phyloP scores from a whole-genome alignment of 2,888 invertebrate species.

The Eupithecia centaureata region DNA sequence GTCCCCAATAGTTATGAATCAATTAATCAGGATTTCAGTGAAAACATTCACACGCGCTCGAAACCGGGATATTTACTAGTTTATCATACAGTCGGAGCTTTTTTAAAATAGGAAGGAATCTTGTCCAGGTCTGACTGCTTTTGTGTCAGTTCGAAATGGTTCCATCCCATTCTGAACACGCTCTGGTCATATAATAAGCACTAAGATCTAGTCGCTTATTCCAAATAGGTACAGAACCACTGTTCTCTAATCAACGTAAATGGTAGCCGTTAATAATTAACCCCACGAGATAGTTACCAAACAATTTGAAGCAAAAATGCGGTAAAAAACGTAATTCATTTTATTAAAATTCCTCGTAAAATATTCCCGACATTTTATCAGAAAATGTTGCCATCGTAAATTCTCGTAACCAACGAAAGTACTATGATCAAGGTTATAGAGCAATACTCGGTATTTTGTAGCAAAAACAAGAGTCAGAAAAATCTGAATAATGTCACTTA shows the following conservation, averaged over 20 bases:
- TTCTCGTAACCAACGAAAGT: not conserved
- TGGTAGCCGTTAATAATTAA: not conserved
- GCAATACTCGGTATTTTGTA: not conserved
- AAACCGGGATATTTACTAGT: too few species aligned
- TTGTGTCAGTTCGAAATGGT: not conserved
- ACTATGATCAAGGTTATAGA: not conserved
- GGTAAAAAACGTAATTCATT: not conserved
- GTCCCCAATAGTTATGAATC: too few species aligned
- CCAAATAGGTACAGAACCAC: too few species aligned
- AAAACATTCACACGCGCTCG: too few species aligned
- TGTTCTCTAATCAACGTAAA: too few species aligned
- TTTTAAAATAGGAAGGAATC: not conserved
- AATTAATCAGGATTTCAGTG: too few species aligned
- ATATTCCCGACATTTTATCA: not conserved
- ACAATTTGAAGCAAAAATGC: not conserved
- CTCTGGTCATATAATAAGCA: not conserved
- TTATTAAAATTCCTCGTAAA: constrained; percentile 5
- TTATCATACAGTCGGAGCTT: not conserved
- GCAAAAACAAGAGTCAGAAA: not conserved
- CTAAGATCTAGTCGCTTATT: too few species aligned
- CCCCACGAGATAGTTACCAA: not conserved
- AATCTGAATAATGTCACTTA: not conserved
- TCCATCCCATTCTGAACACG: not conserved
- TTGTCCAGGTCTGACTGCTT: not conserved
- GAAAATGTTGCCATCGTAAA: not conserved